Conservation (phyloP, 2,113 vertebrate genomes). For the Lepus americanus region DNA sequence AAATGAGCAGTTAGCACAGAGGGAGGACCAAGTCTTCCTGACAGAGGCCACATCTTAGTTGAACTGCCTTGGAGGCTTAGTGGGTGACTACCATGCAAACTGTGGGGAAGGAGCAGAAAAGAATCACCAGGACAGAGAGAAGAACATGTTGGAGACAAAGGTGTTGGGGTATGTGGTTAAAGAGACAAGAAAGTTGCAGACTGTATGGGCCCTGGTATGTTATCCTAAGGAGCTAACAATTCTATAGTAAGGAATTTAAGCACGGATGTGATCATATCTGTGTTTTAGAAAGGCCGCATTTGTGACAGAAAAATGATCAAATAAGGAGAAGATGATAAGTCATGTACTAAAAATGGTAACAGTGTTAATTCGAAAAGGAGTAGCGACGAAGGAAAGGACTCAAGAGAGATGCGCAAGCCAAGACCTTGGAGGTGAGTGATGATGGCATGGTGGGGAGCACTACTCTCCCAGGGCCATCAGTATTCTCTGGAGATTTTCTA, state of each 20-base stretch:
- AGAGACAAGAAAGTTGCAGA: background rate
- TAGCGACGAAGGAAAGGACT: background rate
- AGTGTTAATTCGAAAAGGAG: background rate
- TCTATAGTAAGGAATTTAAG: background rate
- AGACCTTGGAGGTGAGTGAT: background rate
- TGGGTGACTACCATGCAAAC: background rate
- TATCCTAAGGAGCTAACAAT: background rate
- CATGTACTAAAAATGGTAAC: background rate
- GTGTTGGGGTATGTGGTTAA: background rate
- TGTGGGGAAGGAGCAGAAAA: background rate
- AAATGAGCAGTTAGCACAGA: background rate
- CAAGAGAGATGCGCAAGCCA: background rate
- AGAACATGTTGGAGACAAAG: background rate
- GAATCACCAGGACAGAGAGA: background rate
- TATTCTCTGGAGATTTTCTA: background rate
- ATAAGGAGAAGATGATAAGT: background rate
- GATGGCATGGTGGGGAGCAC: background rate
- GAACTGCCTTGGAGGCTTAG: background rate
- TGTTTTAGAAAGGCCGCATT: background rate
- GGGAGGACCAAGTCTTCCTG: background rate
- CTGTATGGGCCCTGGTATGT: too few relatives aligned
- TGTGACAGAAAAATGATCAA: background rate
- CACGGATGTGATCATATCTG: background rate
- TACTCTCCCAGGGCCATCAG: too few relatives aligned
- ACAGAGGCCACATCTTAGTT: background rate